Base-by-base conservation (phyloP, 2,888 invertebrate genomes). In the Unio delphinus region DNA sequence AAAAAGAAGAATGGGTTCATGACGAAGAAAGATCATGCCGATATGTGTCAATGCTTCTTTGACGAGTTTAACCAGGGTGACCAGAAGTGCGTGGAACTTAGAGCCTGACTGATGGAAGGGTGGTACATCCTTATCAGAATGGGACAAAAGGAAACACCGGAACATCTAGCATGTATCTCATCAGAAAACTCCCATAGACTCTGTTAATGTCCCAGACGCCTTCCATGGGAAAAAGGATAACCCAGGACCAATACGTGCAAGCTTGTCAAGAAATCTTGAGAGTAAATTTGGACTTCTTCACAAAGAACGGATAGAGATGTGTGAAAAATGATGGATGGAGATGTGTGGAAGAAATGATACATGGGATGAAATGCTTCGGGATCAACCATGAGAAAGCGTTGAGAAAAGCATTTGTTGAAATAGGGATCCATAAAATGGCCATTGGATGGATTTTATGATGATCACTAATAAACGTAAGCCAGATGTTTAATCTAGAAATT, bases 361-460 rank as follows among this genome's bases (percentile, higher is more conserved):
- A 77, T 18, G 84, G 83, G 8, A 67, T 82, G 65, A 64, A 66
- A 45, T 85, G 85, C 72, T 82, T 85, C 34, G 85, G 85, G 1
- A 71, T 82, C 45, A 71, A 74, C 34, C 71, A 83, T 23, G 54
- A 73, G 0, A 80, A 83, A 3, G 71, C 74, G 11, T 74, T 81
- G 5, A 64, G 73, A n/a, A 69, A 69, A 7, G 76, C 81, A 60
- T 86, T 88, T 74, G 45, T 67, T 15, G 84, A 78, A 23, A 76
- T 88, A 70, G 85, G 85, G 69, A 74, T 72, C 1, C 77, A 80
- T 66, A 70, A 79, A 45, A 80, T 79, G 45, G 86, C 83, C 1
- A 77, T 45, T 87, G 88, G 80, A 69, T 84, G 7, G 81, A 85
- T 54, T n/a, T n/a, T 70, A 83, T 88, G 78, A 71, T 80, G 8